phyloP scores from a whole-genome alignment of 2,113 vertebrate genomes.

The Patagioenas fasciata region DNA sequence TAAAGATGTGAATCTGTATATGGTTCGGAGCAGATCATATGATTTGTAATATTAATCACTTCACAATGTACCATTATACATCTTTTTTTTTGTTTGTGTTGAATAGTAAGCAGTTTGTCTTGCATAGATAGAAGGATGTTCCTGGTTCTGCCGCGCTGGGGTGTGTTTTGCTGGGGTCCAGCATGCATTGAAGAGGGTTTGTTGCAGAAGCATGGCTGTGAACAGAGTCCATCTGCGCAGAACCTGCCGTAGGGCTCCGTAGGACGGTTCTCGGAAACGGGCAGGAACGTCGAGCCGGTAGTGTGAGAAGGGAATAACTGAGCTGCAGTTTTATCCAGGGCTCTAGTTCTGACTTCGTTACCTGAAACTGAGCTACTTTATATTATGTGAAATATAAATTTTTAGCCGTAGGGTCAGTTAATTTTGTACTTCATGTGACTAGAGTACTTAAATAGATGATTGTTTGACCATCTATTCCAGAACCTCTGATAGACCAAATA shows the following conservation, averaged over 20 bases:
- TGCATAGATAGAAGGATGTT: background rate
- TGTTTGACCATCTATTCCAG: slow-evolving; percentile 24
- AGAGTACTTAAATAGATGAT: background rate
- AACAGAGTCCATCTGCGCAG: background rate
- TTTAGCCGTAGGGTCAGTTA: background rate
- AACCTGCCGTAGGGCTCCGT: background rate
- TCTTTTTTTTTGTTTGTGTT: background rate
- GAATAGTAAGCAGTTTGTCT: slow-evolving; percentile 6
- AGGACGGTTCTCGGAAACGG: background rate
- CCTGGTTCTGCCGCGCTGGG: background rate
- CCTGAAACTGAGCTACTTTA: slow-evolving; percentile 10
- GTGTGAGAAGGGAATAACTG: background rate
- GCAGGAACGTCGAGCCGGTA: background rate
- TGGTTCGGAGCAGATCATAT: slow-evolving; percentile 77
- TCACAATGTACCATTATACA: slow-evolving; percentile 76
- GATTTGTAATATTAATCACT: slow-evolving; percentile 73
- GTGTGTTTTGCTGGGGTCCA: background rate
- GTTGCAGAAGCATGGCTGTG: background rate
- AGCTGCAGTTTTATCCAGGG: background rate
- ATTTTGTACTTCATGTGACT: slow-evolving; percentile 30
- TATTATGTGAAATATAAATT: slow-evolving; percentile 6
- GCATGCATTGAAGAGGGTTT: background rate
- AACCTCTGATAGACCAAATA: slow-evolving; percentile 59
- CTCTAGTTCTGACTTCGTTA: slow-evolving; percentile 11
- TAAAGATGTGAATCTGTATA: slow-evolving; percentile 80